phyloP scores from a whole-genome alignment of 2,888 invertebrate species.

The Polymixis lichenea region DNA sequence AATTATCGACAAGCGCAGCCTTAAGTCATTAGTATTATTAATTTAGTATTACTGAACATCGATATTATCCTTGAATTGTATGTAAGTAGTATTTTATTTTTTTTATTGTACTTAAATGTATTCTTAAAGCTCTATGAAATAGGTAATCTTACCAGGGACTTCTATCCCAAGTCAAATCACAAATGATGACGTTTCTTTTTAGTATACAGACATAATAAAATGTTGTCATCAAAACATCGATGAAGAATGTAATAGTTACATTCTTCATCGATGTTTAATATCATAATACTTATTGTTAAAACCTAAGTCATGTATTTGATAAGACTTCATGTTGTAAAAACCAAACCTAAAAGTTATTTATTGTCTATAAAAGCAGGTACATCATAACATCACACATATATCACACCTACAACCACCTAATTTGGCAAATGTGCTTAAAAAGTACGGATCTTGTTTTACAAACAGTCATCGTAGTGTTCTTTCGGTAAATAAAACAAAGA shows the following conservation, averaged over 20 bases:
- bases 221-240: too few relatives aligned
- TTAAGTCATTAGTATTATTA: neutral
- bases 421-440: conserved; percentile 20
- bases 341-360: neutral
- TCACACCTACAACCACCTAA: neutral
- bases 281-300: neutral
- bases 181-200: neutral
- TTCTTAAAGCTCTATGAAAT: neutral
- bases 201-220: neutral
- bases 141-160: neutral
- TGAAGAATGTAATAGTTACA: neutral
- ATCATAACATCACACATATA: too few relatives aligned
- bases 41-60: neutral
- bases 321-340: conserved; percentile 1
- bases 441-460: conserved; percentile 9
- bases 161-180: neutral
- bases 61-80: neutral
- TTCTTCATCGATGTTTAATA: neutral
- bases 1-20: neutral
- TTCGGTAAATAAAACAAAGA: conserved; percentile 1
- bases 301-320: neutral
- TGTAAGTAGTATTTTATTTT: neutral
- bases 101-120: neutral
- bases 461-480: neutral
- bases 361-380: neutral